A percentile compares a stretch with the other conserved stretches of the same genome.
phyloP scores from a whole-genome alignment of 2,888 invertebrate species.

The Agrochola litura region DNA sequence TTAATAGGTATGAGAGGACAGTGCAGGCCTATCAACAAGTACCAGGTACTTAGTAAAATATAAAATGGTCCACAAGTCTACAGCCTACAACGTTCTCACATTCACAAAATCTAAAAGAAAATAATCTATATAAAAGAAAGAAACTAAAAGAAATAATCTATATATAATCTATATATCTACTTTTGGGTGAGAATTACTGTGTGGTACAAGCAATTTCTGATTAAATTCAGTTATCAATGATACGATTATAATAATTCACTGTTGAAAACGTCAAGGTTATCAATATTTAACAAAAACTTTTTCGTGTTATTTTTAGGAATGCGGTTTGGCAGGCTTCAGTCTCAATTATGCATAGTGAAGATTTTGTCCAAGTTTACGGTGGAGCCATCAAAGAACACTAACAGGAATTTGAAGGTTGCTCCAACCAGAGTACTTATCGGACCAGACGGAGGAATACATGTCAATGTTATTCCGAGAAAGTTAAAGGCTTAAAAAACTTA shows the following conservation, averaged over 20 bases:
- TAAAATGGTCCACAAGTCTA: no score
- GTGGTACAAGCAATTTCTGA: conserved; percentile 1
- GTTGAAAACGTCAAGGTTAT: neutral
- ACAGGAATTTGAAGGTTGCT: conserved; percentile 37
- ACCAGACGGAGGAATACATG: conserved; percentile 57
- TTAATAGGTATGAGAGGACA: no score
- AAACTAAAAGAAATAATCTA: no score
- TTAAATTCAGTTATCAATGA: neutral
- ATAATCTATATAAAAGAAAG: no score
- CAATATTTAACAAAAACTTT: neutral
- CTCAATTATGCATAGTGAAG: conserved; percentile 70
- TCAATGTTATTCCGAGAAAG: conserved; percentile 54
- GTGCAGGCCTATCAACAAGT: no score
- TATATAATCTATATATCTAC: no score
- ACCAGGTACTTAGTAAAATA: no score
- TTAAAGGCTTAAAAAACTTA: conserved; percentile 1
- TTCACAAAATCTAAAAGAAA: no score
- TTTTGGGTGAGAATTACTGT: neutral
- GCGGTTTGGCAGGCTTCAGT: conserved; percentile 76
- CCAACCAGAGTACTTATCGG: conserved; percentile 46
- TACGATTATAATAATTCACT: conserved; percentile 13
- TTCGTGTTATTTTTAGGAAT: conserved; percentile 70
- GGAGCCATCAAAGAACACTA: conserved; percentile 67
- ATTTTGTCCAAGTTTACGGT: conserved; percentile 73
- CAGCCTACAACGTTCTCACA: no score